These are phyloP conservation scores for Vespertilio murinus DNA, from an alignment of 2,797 vertebrate species.

Conservation along the genomic window DNA sequence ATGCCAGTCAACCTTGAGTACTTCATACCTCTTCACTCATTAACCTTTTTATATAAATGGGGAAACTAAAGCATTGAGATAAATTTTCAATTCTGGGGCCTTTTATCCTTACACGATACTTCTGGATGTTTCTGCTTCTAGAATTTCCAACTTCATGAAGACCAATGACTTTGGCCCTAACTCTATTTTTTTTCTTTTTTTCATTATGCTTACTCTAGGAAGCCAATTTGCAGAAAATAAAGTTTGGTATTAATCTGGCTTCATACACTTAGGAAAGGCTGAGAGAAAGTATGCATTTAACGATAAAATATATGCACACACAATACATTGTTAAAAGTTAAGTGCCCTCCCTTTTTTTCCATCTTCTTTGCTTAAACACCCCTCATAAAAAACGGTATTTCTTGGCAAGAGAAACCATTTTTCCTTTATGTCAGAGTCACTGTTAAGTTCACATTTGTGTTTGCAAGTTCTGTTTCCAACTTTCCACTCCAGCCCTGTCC, in stretches of 20 bases:
- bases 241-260: conserved; percentile 53
- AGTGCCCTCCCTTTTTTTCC: conserved; percentile 66
- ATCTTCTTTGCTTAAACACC: conserved; percentile 72
- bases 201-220: conserved; percentile 13
- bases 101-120: neutral
- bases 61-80: neutral
- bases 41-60: neutral
- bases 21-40: neutral
- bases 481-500: conserved; percentile 69
- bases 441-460: conserved; percentile 76
- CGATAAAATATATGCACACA: conserved; percentile 59
- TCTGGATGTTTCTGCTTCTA: neutral
- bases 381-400: conserved; percentile 79
- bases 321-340: conserved; percentile 51
- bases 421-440: conserved; percentile 74
- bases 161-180: neutral
- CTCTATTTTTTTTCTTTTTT: conserved; percentile 15
- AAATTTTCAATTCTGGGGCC: neutral
- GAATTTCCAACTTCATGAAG: neutral
- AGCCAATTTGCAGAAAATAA: conserved; percentile 41
- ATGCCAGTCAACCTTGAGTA: neutral
- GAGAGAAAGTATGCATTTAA: conserved; percentile 22
- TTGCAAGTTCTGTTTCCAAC: conserved; percentile 78
- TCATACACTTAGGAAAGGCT: conserved; percentile 48
- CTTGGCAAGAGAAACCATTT: conserved; percentile 70